Evolutionary conservation across 1,140 invertebrate species (phyloP), one percentile per base, ranked within the genome.

Genomic region (Phenacoccus solenopsis): DNA sequence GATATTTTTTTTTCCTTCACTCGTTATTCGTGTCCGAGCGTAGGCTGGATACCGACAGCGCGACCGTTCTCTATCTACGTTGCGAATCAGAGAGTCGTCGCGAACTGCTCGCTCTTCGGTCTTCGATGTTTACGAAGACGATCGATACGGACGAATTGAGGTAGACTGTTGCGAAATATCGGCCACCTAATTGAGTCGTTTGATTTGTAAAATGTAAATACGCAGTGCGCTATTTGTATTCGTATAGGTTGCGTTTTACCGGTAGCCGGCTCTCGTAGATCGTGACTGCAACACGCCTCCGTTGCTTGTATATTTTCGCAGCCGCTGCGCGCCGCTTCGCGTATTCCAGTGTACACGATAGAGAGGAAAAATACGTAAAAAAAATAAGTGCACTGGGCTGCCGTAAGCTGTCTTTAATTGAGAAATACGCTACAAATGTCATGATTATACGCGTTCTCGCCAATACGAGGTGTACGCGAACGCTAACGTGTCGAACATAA

Each of bases 401-500:
- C 25, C 25, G 13, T 64, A 64, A 64, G 59, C 59, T 64, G 25
- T 10, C 59, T 64, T 64, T 64, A 64, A 64, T 64, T 64, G 59
- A 64, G 59, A 64, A 64, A 64, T 64, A 64, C 59, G 22, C 3
- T 24, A 24, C 59, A 64, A 64, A 64, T 64, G 59, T 64, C 59
- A 64, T 64, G 59, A 64, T 64, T 64, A 64, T 49, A 64, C 22
- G 25, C 12, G 3, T 64, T 4, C 59, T 20, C 59, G 38, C 38
- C 38, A 49, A 5, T 2, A 10, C n/a, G n/a, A n/a, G n/a, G n/a
- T n/a, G n/a, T n/a, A n/a, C 2, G 9, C 59, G 21, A 64, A 64
- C 59, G 25, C 59, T 64, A 24, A n/a, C 21, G 21, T 24, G 59
- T 64, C 59, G 59, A 64, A 64, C 22, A 20, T 64, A 64, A 64